phyloP scores from a whole-genome alignment of 2,113 vertebrate genomes.

The Theristicus caerulescens region DNA sequence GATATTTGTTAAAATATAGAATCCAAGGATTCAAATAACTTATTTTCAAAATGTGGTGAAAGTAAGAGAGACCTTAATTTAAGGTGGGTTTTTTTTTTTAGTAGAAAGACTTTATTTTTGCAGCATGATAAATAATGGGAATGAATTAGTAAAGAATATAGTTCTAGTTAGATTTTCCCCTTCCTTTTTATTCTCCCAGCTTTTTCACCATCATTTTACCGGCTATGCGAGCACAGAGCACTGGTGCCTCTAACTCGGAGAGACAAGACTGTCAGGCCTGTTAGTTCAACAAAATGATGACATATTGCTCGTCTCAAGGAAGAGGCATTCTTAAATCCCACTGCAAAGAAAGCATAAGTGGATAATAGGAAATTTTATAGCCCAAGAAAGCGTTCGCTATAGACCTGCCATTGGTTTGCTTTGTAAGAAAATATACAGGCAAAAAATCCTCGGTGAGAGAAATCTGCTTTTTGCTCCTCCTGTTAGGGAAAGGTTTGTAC shows the following conservation, averaged over 20 bases:
- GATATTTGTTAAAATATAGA: slow-evolving; percentile 58
- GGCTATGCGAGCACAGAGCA: background rate
- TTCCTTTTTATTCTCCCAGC: background rate
- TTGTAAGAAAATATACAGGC: background rate
- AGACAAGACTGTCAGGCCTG: slow-evolving; percentile 55
- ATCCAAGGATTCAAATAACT: slow-evolving; percentile 10
- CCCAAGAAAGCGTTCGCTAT: background rate
- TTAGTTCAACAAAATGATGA: slow-evolving; percentile 62
- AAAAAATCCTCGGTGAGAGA: background rate
- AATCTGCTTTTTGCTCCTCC: background rate
- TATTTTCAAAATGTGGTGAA: background rate
- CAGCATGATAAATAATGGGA: background rate
- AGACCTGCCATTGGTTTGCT: background rate
- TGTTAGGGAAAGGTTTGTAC: background rate
- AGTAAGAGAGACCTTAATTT: background rate
- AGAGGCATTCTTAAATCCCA: slow-evolving; percentile 61
- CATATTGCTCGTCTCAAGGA: slow-evolving; percentile 45
- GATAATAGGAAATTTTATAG: slow-evolving; percentile 39
- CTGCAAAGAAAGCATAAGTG: slow-evolving; percentile 28
- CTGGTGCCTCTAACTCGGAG: slow-evolving; percentile 17
- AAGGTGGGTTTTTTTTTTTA: background rate
- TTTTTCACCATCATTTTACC: slow-evolving; percentile 9
- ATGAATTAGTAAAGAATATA: background rate
- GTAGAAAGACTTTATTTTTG: background rate
- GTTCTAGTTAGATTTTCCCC: background rate